These are phyloP conservation scores for Empidonax alnorum DNA, from an alignment of 2,113 vertebrate genomes.

Conservation along the genomic window DNA sequence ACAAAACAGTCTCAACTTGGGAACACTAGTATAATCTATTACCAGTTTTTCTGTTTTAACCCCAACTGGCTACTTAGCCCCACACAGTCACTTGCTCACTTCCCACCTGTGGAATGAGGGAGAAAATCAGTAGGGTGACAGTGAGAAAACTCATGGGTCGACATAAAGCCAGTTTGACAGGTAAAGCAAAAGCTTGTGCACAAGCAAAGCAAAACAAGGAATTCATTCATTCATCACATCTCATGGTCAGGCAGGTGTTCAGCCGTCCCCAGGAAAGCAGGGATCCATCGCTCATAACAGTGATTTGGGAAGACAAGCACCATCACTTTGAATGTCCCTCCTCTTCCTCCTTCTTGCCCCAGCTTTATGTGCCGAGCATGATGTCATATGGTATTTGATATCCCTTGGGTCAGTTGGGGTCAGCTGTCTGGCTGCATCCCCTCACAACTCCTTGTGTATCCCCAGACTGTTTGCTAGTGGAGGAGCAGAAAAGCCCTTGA, in stretches of 20 bases:
- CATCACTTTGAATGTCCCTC: neutral
- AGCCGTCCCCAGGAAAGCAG: neutral
- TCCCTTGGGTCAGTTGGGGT: neutral
- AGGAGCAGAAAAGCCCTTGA: neutral
- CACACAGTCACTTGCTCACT: neutral
- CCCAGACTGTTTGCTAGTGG: neutral
- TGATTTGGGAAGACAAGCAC: neutral
- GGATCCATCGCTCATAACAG: neutral
- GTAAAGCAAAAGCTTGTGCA: neutral
- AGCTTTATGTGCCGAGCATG: neutral
- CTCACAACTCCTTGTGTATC: neutral
- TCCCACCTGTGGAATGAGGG: neutral
- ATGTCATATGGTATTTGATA: neutral
- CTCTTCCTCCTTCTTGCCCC: neutral
- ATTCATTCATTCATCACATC: neutral
- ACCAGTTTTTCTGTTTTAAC: neutral
- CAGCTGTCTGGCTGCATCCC: neutral
- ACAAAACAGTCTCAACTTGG: rapidly evolving
- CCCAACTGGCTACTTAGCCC: neutral
- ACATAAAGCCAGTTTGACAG: neutral
- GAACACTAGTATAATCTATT: neutral
- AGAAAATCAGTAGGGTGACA: rapidly evolving
- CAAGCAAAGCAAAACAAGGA: neutral
- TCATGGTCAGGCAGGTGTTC: neutral
- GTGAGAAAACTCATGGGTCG: neutral